Evolutionary conservation across 2,888 invertebrate species (phyloP), one percentile per base, ranked within the genome.

Genomic region (Allophyes oxyacanthae): DNA sequence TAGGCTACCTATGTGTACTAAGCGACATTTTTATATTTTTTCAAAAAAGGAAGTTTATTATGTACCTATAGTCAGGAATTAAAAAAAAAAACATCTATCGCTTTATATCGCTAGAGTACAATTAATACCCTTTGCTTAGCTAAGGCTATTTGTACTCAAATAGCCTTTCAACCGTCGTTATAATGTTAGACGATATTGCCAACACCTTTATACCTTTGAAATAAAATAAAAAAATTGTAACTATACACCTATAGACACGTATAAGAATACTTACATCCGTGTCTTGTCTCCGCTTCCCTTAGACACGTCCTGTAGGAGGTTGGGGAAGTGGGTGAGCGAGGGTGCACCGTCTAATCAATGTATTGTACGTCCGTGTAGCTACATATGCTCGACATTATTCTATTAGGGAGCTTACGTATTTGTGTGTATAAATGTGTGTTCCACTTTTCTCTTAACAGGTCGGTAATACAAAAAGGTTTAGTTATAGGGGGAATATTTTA

Each of bases 201-300:
- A n/a, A n/a, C n/a, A n/a, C n/a, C n/a, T n/a, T n/a, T n/a, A n/a
- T n/a, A n/a, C n/a, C n/a, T n/a, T n/a, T n/a, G n/a, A n/a, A n/a
- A n/a, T n/a, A n/a, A n/a, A n/a, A n/a, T n/a, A n/a, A n/a, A n/a
- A n/a, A n/a, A n/a, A n/a, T n/a, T 20, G 20, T 4, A 20, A 20
- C 20, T 20, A 20, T 20, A 20, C 15, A 14, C 14, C n/a, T 30
- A 42, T 44, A 40, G 13, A 0, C 43, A 38, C 5, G n/a, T 25
- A 63, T 30, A 57, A 40, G 38, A 48, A 14, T 36, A 10, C n/a
- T 36, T 13, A 73, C 79, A 75, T 84, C 82, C 82, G 79, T 53
- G 46, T 50, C 75, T 66, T 75, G 82, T 82, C 78, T 83, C 78
- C 77, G 78, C 55, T 84, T 80, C 78, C 78, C 75, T 64, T 68